A percentile compares a stretch with the other conserved stretches of the same genome.
phyloP scores from a whole-genome alignment of 2,113 vertebrate genomes.

The Acanthisitta chloris region DNA sequence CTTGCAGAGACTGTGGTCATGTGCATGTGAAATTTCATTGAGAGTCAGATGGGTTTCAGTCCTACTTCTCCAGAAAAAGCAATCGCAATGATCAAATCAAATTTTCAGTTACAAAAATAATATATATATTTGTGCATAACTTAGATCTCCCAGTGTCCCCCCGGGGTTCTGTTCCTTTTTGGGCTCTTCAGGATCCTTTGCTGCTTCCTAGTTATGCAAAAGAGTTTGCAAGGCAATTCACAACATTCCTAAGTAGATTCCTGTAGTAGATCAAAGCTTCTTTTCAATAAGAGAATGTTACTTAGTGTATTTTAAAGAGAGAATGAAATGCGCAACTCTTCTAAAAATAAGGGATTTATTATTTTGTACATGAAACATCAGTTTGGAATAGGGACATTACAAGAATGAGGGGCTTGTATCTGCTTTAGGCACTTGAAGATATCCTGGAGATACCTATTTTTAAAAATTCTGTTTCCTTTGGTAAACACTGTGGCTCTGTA shows the following conservation, averaged over 20 bases:
- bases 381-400: not conserved
- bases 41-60: not conserved
- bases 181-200: not conserved
- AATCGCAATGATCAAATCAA: not conserved
- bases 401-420: not conserved
- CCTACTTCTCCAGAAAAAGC: not conserved
- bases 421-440: not conserved
- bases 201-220: not conserved
- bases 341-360: not conserved
- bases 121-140: too few species aligned
- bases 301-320: not conserved
- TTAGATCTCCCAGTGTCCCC: not conserved
- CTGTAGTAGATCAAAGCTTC: not conserved
- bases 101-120: not conserved
- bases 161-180: not conserved
- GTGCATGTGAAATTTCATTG: not conserved
- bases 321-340: not conserved
- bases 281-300: not conserved
- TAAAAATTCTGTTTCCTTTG: constrained; percentile 21
- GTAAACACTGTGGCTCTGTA: constrained; percentile 29
- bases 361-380: not conserved
- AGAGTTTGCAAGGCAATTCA: not conserved
- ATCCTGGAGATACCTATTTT: constrained; percentile 8
- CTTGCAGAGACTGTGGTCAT: not conserved
- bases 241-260: not conserved